Percentiles rank a stretch among this genome's conserved stretches.
Conservation (phyloP, 2,888 invertebrate species). For the Diplazon laetatorius region DNA sequence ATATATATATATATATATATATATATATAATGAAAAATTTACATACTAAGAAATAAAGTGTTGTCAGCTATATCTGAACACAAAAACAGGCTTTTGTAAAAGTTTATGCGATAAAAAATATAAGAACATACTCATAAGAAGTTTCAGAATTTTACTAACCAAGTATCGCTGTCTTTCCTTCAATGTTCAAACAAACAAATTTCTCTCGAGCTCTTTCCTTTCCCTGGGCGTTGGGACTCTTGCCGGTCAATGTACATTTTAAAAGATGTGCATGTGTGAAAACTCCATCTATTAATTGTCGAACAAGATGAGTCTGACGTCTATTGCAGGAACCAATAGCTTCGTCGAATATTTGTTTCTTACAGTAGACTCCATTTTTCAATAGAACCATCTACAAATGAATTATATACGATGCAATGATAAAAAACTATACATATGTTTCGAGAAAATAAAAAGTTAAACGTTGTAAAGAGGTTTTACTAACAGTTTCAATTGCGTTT, state of each 20-base stretch:
- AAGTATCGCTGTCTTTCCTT: constrained; percentile 27
- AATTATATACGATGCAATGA: too few relatives aligned
- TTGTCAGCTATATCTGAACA: constrained; percentile 22
- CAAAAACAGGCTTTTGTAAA: constrained; percentile 16
- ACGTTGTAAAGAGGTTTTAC: too few relatives aligned
- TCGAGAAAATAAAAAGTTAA: too few relatives aligned
- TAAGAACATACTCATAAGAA: constrained; percentile 17
- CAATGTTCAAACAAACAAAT: constrained; percentile 25
- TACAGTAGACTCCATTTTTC: too few relatives aligned
- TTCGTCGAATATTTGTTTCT: too few relatives aligned
- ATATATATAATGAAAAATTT: constrained; percentile 12
- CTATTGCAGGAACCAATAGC: not conserved
- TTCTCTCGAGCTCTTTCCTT: constrained; percentile 31
- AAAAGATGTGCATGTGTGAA: constrained; percentile 17
- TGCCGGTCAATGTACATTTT: constrained; percentile 29
- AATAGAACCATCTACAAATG: too few relatives aligned
- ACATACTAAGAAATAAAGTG: constrained; percentile 9
- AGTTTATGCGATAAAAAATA: constrained; percentile 27
- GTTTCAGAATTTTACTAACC: constrained; percentile 21
- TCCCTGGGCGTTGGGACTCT: constrained; percentile 23
- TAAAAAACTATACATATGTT: too few relatives aligned
- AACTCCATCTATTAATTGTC: constrained; percentile 29
- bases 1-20: constrained; percentile 12
- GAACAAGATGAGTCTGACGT: constrained; percentile 21
- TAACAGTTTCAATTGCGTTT: too few relatives aligned